Evolutionary conservation across 2,888 invertebrate genomes (phyloP), one percentile per base, ranked within the genome.

Genomic region (Copidosoma aretas): DNA sequence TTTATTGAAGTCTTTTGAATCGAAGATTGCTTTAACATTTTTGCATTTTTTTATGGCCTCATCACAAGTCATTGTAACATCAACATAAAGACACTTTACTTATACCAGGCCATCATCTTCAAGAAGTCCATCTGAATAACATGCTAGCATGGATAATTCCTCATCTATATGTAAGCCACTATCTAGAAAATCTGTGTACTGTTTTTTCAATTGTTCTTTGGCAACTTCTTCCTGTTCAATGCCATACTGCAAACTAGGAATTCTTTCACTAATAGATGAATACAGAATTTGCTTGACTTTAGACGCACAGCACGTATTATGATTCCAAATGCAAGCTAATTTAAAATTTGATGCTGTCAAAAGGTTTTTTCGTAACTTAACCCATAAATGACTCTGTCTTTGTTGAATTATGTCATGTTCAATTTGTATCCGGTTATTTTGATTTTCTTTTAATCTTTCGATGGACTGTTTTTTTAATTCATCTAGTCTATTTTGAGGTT

Each of bases 281-380:
- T 71, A 71, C 14, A 71, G 51, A 43, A 75, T 73, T 25, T 32
- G 24, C 53, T 61, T 59, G 0, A 74, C 73, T 56, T 70, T 68
- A 1, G 73, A 72, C 24, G 74, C 65, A 14, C 71, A 72, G 8
- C 64, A 66, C 12, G 72, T 73, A 1, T 59, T 46, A 19, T 17
- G 21, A 53, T 61, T 59, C 65, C 61, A 61, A 1, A 58, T 54
- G 61, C 64, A 70, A 12, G 73, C 57, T 10, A 46, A 22, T 21
- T 70, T 71, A 68, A 75, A 75, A 64, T 73, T 67, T 1, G 74
- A 74, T 24, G 75, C 67, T 5, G 75, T 74, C 22, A 74, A 53
- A 46, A 73, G 53, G 10, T 56, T 41, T 62, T 61, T 66, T 58
- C 73, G 67, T 21, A 71, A 56, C 24, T 43, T 15, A 3, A 51